Conservation (phyloP, 1,140 invertebrate genomes). For the Tetraneura akinire region DNA sequence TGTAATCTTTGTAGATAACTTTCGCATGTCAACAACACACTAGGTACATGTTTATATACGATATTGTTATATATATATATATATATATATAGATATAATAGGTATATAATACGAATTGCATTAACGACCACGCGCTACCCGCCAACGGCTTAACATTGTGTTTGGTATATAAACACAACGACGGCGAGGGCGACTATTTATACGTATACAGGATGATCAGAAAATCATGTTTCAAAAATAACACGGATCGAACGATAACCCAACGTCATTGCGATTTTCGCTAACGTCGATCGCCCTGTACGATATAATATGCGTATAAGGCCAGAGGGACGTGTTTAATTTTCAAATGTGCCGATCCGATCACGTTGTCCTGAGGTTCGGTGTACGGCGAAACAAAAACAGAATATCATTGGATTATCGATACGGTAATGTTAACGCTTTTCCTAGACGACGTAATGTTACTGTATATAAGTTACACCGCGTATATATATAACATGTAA, state of each 20-base stretch:
- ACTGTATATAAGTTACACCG: neutral
- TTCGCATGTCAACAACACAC: neutral
- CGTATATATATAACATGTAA: neutral
- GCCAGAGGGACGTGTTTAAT: neutral
- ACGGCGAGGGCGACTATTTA: too few species aligned
- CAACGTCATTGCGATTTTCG: too few species aligned
- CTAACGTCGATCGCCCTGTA: too few species aligned
- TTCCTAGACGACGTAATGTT: neutral
- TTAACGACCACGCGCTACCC: neutral
- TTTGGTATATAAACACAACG: neutral
- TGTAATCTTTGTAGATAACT: constrained; percentile 14
- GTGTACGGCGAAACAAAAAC: constrained; percentile 17
- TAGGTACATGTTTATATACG: neutral
- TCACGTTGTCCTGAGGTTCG: neutral
- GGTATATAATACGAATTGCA: neutral
- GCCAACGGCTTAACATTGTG: neutral
- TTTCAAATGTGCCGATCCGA: too few species aligned
- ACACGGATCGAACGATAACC: too few species aligned
- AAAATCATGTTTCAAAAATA: neutral
- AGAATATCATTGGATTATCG: neutral
- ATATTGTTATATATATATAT: neutral
- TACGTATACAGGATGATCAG: too few species aligned
- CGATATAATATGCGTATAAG: neutral
- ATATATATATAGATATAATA: neutral
- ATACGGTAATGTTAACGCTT: neutral